Base-by-base conservation (phyloP, 2,797 vertebrate genomes). In the Poecilia gillii region DNA sequence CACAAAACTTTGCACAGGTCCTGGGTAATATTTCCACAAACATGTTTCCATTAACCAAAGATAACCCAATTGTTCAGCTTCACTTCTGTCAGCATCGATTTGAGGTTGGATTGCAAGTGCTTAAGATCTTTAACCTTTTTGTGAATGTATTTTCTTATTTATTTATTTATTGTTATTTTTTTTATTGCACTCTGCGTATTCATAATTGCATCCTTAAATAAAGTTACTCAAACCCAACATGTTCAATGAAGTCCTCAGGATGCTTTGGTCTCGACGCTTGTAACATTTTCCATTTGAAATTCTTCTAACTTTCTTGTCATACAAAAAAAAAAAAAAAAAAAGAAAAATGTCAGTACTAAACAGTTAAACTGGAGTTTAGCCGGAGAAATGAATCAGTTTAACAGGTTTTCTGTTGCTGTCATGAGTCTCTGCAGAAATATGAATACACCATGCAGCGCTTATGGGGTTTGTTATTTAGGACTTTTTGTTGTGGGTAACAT, bases 221-320 rank as follows among this genome's bases (percentile, higher is more conserved):
- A 41, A 36, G 39, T 31, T 47, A n/a, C 23, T 33, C 59, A 45
- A 77, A 72, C 64, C 23, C 1, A 45, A 1, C 47, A 4, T 14
- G 39, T 3, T 16, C 3, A 62, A n/a, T 39, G 31, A 68, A 2
- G 46, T 47, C 16, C n/a, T 6, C 71, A 36, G 20, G 81, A 64
- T 45, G 1, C 78, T 79, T 89, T 88, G 83, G 20, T 64, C 83
- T 74, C 45, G 14, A 73, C 76, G 53, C 73, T 47, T 64, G 36
- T 23, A 57, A 75, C 31, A 76, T 33, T 33, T 73, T 73, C 79
- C 55, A 51, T 81, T 84, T 6, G 46, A 74, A 71, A 20, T 20
- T 82, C 31, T 18, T 83, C 43, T 73, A 72, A 68, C 82, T 82
- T 80, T 76, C 49, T 72, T 64, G 43, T 85, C 59, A 55, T 76